Evolutionary conservation across 2,797 vertebrate species (phyloP).

Genomic region (Clarias pachynema): DNA sequence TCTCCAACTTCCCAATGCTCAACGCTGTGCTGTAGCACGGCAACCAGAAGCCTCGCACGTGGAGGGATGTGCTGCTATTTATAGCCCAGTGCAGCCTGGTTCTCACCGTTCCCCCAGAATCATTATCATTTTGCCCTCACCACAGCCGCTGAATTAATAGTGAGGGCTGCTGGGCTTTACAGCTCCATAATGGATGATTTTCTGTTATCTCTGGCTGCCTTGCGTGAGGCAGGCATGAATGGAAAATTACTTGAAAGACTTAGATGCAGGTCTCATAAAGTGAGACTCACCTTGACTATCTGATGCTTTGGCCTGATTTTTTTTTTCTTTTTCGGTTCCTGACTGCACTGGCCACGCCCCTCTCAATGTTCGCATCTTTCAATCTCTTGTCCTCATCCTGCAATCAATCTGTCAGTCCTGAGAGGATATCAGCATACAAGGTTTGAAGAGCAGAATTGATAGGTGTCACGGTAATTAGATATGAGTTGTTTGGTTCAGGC

Average conservation of each 20-base stretch:
- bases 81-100: constrained; percentile 64
- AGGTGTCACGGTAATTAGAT: constrained; percentile 61
- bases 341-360: neutral
- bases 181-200: constrained; percentile 67
- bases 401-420: constrained; percentile 63
- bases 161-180: constrained; percentile 54
- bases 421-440: constrained; percentile 28
- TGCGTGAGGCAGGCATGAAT: constrained; percentile 57
- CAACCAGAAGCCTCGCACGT: constrained; percentile 55
- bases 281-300: constrained; percentile 65
- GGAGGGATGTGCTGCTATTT: constrained; percentile 66
- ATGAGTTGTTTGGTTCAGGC: constrained; percentile 57
- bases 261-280: constrained; percentile 53
- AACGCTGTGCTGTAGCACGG: constrained; percentile 55
- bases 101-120: constrained; percentile 62
- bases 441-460: constrained; percentile 58
- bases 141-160: constrained; percentile 67
- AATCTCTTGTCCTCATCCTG: constrained; percentile 16
- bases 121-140: constrained; percentile 65
- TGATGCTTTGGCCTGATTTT: constrained; percentile 42
- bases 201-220: constrained; percentile 59
- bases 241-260: constrained; percentile 63
- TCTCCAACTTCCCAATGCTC: constrained; percentile 31
- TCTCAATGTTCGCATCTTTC: neutral
- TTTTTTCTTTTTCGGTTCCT: constrained; percentile 18